Conservation (phyloP, 1,140 invertebrate genomes). For the Varroa destructor region DNA sequence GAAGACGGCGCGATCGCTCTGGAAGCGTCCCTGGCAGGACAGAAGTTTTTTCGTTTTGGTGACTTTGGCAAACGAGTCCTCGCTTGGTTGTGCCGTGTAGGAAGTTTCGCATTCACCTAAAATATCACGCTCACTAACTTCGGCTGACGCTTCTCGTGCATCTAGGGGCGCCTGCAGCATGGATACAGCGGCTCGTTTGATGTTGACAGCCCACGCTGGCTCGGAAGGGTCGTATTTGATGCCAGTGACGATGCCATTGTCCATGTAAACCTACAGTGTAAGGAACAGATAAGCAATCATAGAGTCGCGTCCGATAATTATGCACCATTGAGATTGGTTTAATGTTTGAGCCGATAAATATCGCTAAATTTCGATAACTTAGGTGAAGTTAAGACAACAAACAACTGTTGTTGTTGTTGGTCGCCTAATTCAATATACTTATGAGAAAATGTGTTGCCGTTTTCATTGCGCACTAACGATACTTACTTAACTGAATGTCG, state of each 20-base stretch:
- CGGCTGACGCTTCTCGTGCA: background rate
- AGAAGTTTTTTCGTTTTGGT: constrained; percentile 10
- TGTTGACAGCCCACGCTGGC: constrained; percentile 16
- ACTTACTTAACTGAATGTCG: too few relatives aligned
- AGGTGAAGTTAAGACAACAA: too few relatives aligned
- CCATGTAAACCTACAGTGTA: constrained; percentile 12
- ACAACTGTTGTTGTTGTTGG: too few relatives aligned
- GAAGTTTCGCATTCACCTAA: background rate
- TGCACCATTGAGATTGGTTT: too few relatives aligned
- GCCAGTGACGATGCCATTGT: constrained; percentile 5
- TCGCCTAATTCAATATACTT: too few relatives aligned
- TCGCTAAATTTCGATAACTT: too few relatives aligned
- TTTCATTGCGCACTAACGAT: too few relatives aligned
- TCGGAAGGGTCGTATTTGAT: constrained; percentile 19
- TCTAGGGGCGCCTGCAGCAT: constrained; percentile 7
- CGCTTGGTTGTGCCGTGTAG: background rate
- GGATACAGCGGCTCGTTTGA: constrained; percentile 8
- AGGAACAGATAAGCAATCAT: too few relatives aligned
- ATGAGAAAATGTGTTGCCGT: too few relatives aligned
- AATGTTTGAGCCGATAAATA: too few relatives aligned
- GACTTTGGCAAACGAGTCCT: background rate
- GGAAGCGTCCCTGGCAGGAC: constrained; percentile 7
- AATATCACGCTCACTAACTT: background rate
- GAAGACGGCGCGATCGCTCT: background rate
- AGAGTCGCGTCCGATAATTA: too few relatives aligned